A percentile compares a stretch with the other conserved stretches of the same genome.
These are phyloP conservation scores for Papilio machaon DNA, from an alignment of 1,140 invertebrate genomes.

Conservation along the genomic window DNA sequence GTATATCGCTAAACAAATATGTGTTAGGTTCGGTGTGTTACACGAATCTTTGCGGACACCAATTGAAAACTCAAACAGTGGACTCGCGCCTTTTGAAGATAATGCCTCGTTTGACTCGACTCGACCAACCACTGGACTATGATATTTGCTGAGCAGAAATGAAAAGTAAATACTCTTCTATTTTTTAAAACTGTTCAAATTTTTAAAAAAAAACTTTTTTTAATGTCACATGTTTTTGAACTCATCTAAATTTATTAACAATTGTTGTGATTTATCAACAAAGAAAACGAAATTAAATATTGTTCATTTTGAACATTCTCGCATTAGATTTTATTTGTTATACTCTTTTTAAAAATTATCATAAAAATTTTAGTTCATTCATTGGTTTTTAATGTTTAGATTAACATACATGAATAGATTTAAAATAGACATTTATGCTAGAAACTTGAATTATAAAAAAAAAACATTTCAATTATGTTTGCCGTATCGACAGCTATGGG, in stretches of 20 bases:
- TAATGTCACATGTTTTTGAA: too few species aligned
- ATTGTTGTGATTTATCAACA: too few species aligned
- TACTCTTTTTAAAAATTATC: too few species aligned
- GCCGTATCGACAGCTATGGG: background rate
- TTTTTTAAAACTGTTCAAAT: background rate
- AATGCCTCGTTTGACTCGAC: constrained; percentile 48
- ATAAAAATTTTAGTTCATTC: too few species aligned
- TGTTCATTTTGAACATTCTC: background rate
- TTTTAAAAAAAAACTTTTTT: background rate
- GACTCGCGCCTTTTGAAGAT: constrained; percentile 62
- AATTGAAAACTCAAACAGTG: constrained; percentile 72
- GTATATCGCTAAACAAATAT: constrained; percentile 71
- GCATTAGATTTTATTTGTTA: too few species aligned
- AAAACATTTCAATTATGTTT: background rate
- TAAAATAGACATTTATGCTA: too few species aligned
- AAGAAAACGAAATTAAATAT: too few species aligned
- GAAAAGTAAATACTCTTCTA: background rate
- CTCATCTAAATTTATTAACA: background rate
- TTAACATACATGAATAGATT: too few species aligned
- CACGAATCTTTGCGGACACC: constrained; percentile 62
- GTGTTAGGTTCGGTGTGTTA: constrained; percentile 62
- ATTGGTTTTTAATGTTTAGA: too few species aligned
- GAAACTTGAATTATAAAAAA: background rate
- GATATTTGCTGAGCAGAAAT: background rate
- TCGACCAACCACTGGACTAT: constrained; percentile 9